Percentiles rank a stretch among this genome's conserved stretches.
Evolutionary conservation across 2,888 invertebrate genomes (phyloP).

Genomic region (Andrena bucephala): DNA sequence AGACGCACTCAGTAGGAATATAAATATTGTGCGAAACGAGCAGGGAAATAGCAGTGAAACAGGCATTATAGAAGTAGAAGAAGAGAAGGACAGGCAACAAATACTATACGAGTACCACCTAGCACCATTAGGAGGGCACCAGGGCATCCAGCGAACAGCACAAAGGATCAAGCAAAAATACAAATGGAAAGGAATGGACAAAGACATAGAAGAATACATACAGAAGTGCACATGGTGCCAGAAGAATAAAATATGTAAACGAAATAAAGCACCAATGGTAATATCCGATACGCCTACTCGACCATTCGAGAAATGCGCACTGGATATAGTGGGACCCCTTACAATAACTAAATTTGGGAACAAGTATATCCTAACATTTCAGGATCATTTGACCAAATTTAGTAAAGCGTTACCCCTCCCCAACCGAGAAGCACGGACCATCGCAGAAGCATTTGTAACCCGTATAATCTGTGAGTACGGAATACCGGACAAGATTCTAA

Average conservation of each 20-base stretch:
- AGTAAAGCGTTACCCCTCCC: not conserved
- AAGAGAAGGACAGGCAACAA: not conserved
- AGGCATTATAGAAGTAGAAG: not conserved
- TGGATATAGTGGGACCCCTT: too few species aligned
- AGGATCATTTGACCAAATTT: too few species aligned
- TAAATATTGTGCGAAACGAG: not conserved
- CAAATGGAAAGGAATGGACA: not conserved
- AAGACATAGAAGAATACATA: not conserved
- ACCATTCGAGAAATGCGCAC: too few species aligned
- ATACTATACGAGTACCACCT: not conserved
- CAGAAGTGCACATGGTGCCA: not conserved
- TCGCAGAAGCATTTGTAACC: conserved; percentile 1
- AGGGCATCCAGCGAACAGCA: not conserved
- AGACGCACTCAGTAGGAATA: not conserved
- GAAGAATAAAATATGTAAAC: not conserved
- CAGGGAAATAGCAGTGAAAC: not conserved
- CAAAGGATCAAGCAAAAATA: not conserved
- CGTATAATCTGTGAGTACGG: not conserved
- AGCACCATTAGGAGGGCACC: not conserved
- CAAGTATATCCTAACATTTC: too few species aligned
- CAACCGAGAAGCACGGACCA: not conserved
- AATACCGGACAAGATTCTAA: not conserved
- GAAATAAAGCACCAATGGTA: not conserved
- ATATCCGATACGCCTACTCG: too few species aligned
- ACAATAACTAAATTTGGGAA: too few species aligned